Percentiles rank a stretch among this genome's conserved stretches.
Conservation (phyloP, 2,888 invertebrate genomes). For the Dasysyrphus albostriatus region DNA sequence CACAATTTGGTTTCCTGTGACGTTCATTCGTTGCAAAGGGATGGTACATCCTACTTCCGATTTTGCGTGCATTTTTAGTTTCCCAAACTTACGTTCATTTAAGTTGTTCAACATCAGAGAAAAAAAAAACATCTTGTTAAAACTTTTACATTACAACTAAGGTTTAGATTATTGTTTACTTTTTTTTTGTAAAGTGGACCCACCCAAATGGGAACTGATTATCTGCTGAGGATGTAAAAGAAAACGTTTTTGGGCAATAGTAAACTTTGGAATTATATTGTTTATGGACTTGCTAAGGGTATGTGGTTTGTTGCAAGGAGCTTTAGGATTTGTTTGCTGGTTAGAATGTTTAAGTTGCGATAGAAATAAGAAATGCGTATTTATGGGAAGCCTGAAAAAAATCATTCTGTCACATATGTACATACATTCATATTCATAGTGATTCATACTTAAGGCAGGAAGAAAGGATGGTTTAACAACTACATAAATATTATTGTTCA, state of each 20-base stretch:
- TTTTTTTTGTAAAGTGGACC: background rate
- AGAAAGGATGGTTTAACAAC: too few species aligned
- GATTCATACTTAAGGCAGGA: too few species aligned
- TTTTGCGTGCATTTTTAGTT: constrained; percentile 42
- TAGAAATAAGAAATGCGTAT: background rate
- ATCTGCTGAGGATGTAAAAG: constrained; percentile 43
- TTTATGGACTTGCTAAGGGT: constrained; percentile 51
- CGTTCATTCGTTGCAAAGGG: constrained; percentile 12
- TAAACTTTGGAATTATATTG: constrained; percentile 43
- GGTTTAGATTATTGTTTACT: constrained; percentile 23
- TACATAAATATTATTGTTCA: too few species aligned
- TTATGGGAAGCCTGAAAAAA: background rate
- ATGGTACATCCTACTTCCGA: background rate
- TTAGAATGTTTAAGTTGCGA: constrained; percentile 30
- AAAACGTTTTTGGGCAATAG: constrained; percentile 10
- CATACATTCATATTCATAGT: too few species aligned
- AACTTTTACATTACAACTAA: constrained; percentile 58
- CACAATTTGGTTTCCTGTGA: constrained; percentile 44
- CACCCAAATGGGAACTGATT: constrained; percentile 41
- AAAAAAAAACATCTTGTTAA: constrained; percentile 31
- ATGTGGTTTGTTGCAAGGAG: constrained; percentile 47
- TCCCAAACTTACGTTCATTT: constrained; percentile 63
- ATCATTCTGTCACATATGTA: background rate
- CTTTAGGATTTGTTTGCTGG: constrained; percentile 8
- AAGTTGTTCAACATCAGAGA: constrained; percentile 9